A percentile compares a stretch with the other conserved stretches of the same genome.
These are phyloP conservation scores for Baronia brevicornis DNA, from an alignment of 2,888 invertebrate genomes.

Conservation along the genomic window DNA sequence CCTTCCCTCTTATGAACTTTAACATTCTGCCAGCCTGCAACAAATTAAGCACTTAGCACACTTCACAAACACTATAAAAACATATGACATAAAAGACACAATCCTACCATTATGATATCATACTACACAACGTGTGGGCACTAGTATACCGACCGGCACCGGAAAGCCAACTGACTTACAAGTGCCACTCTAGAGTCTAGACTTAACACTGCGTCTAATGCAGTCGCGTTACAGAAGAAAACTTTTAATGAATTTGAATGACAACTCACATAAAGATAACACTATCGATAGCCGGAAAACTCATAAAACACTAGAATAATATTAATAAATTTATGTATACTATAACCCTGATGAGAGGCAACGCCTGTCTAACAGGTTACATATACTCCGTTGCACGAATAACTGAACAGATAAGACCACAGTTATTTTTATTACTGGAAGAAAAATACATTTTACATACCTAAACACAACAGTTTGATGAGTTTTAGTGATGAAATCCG, in stretches of 20 bases:
- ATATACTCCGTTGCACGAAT: constrained; percentile 14
- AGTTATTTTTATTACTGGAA: constrained; percentile 15
- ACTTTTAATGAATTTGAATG: constrained; percentile 44
- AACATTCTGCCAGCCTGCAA: constrained; percentile 82
- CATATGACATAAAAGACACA: constrained; percentile 34
- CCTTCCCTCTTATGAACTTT: constrained; percentile 95
- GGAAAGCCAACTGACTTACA: constrained; percentile 57
- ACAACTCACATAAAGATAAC: constrained; percentile 52
- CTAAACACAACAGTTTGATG: constrained; percentile 62
- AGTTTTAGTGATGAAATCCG: constrained; percentile 72
- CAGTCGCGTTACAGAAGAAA: constrained; percentile 50
- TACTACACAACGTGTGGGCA: constrained; percentile 40
- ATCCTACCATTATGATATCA: constrained; percentile 61
- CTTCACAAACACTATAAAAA: constrained; percentile 44
- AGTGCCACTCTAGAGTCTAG: constrained; percentile 20
- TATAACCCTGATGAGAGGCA: constrained; percentile 40
- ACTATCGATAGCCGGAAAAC: constrained; percentile 30
- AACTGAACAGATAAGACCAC: constrained; percentile 11
- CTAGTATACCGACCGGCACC: constrained; percentile 62
- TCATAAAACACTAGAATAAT: constrained; percentile 28
- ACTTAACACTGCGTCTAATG: constrained; percentile 31
- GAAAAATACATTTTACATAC: constrained; percentile 47
- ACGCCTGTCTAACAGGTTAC: constrained; percentile 62
- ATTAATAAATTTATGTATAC: constrained; percentile 17
- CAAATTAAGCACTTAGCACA: constrained; percentile 64